Conservation (phyloP, 2,797 vertebrate genomes). For the Lithobates sylvaticus region DNA sequence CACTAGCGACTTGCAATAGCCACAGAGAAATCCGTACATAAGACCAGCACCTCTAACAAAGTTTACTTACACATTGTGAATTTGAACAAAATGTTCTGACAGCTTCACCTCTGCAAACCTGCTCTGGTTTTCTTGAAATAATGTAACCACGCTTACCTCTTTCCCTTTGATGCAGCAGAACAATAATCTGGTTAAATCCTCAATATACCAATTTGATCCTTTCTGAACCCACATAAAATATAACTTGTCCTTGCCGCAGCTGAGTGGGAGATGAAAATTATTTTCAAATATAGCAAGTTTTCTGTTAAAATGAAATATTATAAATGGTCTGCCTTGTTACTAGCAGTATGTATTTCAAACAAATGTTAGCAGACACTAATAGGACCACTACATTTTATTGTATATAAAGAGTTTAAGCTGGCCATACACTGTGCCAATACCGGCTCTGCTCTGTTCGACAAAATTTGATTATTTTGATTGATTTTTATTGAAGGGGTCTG, state of each 20-base stretch:
- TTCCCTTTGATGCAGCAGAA: constrained; percentile 12
- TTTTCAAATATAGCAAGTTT: not conserved
- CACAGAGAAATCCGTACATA: not conserved
- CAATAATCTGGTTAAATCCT: constrained; percentile 43
- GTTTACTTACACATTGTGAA: constrained; percentile 24
- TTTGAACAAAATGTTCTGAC: constrained; percentile 27
- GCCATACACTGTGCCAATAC: no score
- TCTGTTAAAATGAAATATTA: not conserved
- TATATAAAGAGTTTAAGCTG: not conserved
- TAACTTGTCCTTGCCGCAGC: constrained; percentile 22
- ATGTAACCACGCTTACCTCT: not conserved
- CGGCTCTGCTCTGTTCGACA: no score
- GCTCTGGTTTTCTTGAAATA: constrained; percentile 1
- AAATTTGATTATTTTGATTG: no score
- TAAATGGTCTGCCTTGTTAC: not conserved
- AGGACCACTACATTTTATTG: not conserved
- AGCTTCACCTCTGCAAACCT: constrained; percentile 17
- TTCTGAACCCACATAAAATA: constrained; percentile 37
- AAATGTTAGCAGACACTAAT: not conserved
- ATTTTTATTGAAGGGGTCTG: no score
- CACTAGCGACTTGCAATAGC: not conserved
- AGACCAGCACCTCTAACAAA: not conserved
- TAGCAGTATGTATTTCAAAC: not conserved
- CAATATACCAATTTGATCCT: constrained; percentile 10
- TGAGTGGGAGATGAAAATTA: constrained; percentile 4